These are phyloP conservation scores for Iguana delicatissima DNA, from an alignment of 2,797 vertebrate species.

Conservation along the genomic window DNA sequence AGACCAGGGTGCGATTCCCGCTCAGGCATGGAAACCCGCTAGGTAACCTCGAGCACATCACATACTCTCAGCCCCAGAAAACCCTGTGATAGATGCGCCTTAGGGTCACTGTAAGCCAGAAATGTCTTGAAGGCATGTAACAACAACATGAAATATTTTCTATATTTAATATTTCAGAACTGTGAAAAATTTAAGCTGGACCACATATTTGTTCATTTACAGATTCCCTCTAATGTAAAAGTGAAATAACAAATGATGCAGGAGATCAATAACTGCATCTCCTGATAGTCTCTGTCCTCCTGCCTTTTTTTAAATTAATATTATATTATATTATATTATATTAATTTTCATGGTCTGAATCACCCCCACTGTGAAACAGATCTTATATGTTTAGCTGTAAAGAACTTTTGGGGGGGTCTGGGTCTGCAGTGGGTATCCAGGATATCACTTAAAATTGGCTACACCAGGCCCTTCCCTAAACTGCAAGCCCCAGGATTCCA, in stretches of 20 bases:
- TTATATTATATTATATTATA: not conserved
- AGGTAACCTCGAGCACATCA: no score
- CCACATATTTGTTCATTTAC: not conserved
- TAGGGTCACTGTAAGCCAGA: no score
- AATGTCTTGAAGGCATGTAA: not conserved
- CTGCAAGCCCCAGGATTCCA: no score
- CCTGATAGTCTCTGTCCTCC: not conserved
- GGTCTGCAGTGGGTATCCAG: no score
- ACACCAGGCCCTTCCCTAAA: no score
- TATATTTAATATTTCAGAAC: not conserved
- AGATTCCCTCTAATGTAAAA: not conserved
- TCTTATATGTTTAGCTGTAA: not conserved
- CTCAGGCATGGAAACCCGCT: no score
- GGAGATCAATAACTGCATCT: not conserved
- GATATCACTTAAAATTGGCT: no score
- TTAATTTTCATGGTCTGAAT: not conserved
- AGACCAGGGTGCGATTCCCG: no score
- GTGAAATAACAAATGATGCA: not conserved
- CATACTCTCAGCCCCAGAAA: no score
- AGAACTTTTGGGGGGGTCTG: no score
- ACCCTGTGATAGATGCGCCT: no score
- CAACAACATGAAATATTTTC: constrained; percentile 13
- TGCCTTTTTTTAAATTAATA: not conserved
- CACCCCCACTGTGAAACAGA: not conserved
- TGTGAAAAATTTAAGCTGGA: not conserved